Evolutionary conservation across 2,113 vertebrate species (phyloP).

Genomic region (Barnardius zonarius): DNA sequence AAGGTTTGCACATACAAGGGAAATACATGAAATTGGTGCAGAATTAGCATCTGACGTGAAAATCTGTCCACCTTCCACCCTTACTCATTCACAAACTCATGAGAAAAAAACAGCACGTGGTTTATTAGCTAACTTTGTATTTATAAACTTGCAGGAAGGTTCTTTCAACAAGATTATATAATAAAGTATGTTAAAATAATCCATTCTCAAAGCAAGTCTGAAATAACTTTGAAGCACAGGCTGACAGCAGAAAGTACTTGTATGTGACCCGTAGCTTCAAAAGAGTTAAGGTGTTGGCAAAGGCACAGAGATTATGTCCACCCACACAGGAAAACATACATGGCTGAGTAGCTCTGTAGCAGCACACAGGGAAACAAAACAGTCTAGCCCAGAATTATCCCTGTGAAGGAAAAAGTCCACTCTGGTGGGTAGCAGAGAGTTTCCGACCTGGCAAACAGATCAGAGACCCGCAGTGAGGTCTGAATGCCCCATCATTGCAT

Average conservation of each 20-base stretch:
- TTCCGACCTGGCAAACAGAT: neutral
- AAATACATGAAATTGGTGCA: neutral
- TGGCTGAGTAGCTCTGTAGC: neutral
- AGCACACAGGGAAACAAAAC: neutral
- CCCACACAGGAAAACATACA: slow-evolving; percentile 47
- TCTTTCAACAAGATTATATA: slow-evolving; percentile 28
- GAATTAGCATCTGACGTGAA: slow-evolving; percentile 14
- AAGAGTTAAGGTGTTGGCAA: slow-evolving; percentile 52
- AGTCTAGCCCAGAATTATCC: neutral
- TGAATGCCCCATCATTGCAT: neutral
- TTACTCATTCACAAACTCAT: slow-evolving; percentile 11
- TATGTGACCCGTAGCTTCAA: slow-evolving; percentile 49
- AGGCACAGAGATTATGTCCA: slow-evolving; percentile 45
- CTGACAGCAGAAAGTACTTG: neutral
- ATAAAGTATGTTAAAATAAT: slow-evolving; percentile 47
- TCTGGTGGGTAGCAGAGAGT: neutral
- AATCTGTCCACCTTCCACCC: neutral
- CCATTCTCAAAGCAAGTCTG: slow-evolving; percentile 37
- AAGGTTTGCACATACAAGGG: neutral
- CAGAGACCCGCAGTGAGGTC: neutral
- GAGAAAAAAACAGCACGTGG: slow-evolving; percentile 7
- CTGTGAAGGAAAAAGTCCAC: neutral
- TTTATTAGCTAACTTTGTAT: slow-evolving; percentile 24
- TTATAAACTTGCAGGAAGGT: slow-evolving; percentile 25
- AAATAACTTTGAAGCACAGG: slow-evolving; percentile 40